Evolutionary conservation across 2,113 vertebrate species (phyloP).

Genomic region (Ictidomys tridecemlineatus): DNA sequence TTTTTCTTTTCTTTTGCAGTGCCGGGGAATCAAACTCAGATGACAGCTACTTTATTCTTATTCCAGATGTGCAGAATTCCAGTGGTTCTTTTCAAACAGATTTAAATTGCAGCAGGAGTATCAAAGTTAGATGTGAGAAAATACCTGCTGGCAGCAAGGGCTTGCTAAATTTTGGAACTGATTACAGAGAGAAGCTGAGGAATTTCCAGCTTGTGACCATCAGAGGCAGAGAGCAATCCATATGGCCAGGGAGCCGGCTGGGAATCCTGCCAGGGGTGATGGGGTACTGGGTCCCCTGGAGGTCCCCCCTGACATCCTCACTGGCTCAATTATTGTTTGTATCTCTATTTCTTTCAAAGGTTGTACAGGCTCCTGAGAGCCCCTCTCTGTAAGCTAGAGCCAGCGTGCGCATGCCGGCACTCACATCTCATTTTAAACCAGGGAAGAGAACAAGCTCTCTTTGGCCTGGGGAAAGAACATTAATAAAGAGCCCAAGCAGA

Average conservation of each 20-base stretch:
- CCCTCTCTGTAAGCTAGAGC: background rate
- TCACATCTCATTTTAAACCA: slow-evolving; percentile 36
- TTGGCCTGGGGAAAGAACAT: slow-evolving; percentile 69
- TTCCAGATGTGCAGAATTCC: background rate
- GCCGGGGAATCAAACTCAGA: background rate
- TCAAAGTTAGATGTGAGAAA: slow-evolving; percentile 29
- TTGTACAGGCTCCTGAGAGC: background rate
- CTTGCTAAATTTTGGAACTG: slow-evolving; percentile 55
- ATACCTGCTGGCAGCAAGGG: background rate
- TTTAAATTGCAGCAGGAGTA: background rate
- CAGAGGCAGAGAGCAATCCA: background rate
- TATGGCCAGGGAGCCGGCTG: background rate
- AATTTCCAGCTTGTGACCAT: background rate
- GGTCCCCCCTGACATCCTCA: background rate
- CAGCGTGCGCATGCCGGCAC: rapidly evolving
- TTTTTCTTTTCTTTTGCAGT: background rate
- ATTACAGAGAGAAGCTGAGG: slow-evolving; percentile 29
- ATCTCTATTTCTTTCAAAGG: slow-evolving; percentile 20
- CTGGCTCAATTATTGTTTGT: slow-evolving; percentile 24
- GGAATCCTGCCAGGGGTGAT: background rate
- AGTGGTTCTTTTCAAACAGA: slow-evolving; percentile 46
- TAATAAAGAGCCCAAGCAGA: slow-evolving; percentile 79
- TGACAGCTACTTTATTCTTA: background rate
- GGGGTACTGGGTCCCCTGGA: background rate
- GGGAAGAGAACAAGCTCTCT: slow-evolving; percentile 50